These are phyloP conservation scores for Lycaena phlaeas DNA, from an alignment of 2,888 invertebrate species.

Conservation along the genomic window DNA sequence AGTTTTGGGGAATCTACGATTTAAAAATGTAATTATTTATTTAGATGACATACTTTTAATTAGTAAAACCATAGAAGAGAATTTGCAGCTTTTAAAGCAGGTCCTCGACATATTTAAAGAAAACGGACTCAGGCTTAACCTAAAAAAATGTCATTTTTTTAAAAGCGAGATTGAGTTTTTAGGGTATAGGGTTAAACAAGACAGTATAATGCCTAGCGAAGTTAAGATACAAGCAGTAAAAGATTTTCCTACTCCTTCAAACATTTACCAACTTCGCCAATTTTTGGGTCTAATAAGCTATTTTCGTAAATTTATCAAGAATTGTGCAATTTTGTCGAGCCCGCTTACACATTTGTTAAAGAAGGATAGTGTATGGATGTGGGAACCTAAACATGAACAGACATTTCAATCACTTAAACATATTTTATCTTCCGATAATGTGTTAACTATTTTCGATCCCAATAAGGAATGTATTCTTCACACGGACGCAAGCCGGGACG, in stretches of 20 bases:
- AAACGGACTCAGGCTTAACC: constrained; percentile 22
- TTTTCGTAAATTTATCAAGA: neutral
- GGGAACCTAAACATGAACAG: neutral
- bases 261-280: neutral
- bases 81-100: constrained; percentile 2
- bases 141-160: constrained; percentile 24
- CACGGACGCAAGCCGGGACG: constrained; percentile 1
- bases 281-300: too few relatives aligned
- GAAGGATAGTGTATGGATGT: neutral
- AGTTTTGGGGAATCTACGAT: constrained; percentile 8
- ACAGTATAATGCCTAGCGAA: neutral
- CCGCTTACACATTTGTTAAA: neutral
- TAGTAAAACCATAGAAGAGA: constrained; percentile 1
- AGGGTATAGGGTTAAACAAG: constrained; percentile 12
- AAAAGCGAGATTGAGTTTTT: constrained; percentile 21
- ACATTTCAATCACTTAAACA: neutral
- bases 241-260: neutral
- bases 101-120: constrained; percentile 16
- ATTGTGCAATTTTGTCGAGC: neutral
- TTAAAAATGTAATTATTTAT: constrained; percentile 15
- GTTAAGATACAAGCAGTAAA: neutral
- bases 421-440: neutral
- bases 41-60: constrained; percentile 8
- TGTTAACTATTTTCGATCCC: constrained; percentile 1
- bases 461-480: neutral